Percentiles rank a stretch among this genome's conserved stretches.
These are phyloP conservation scores for Abscondita cerata DNA, from an alignment of 2,888 invertebrate species.

Conservation along the genomic window DNA sequence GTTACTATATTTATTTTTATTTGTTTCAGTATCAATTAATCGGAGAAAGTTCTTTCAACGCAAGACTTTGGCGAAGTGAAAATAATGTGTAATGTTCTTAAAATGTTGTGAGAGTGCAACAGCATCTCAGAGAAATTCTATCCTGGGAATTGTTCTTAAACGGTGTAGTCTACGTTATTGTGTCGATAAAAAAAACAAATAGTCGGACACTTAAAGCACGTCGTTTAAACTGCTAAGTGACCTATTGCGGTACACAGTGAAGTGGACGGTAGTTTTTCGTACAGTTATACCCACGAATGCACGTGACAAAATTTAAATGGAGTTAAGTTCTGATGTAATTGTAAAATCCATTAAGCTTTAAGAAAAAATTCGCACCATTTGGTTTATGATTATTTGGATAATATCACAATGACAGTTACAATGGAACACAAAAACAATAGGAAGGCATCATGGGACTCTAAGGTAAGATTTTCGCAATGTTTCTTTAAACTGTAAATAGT, in stretches of 20 bases:
- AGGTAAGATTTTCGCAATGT: conserved; percentile 53
- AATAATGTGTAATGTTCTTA: conserved; percentile 19
- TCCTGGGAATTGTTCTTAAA: background rate
- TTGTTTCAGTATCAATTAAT: conserved; percentile 22
- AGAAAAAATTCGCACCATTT: conserved; percentile 9
- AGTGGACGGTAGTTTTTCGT: conserved; percentile 23
- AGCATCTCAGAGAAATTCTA: background rate
- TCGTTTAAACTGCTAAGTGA: conserved; percentile 32
- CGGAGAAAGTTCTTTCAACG: conserved; percentile 25
- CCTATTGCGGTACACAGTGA: conserved; percentile 19
- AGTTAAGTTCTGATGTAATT: conserved; percentile 25
- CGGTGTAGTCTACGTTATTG: no score
- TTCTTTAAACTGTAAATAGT: background rate
- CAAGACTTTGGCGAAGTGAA: conserved; percentile 21
- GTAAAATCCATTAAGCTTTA: conserved; percentile 7
- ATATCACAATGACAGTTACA: conserved; percentile 57
- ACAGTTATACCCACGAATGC: conserved; percentile 24
- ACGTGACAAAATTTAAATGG: conserved; percentile 32
- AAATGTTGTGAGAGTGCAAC: conserved; percentile 23
- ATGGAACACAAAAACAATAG: conserved; percentile 61
- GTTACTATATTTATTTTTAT: background rate
- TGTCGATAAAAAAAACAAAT: no score
- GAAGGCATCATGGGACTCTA: conserved; percentile 64
- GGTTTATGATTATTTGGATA: conserved; percentile 20
- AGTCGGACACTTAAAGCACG: conserved; percentile 21